Evolutionary conservation across 2,888 invertebrate genomes (phyloP).

Genomic region (Dicycla oo): DNA sequence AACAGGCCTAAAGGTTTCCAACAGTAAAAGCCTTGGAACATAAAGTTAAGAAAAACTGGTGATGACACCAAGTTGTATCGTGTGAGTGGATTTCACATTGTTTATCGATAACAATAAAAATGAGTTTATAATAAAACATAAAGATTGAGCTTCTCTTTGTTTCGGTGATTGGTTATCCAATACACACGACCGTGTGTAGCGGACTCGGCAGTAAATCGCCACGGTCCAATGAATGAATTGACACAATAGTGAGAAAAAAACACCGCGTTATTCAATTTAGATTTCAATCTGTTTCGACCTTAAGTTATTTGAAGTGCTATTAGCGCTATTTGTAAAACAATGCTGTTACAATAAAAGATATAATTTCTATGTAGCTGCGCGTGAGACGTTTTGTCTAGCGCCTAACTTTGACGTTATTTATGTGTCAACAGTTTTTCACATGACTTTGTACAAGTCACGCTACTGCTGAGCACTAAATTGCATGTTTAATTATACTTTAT

Average conservation of each 20-base stretch:
- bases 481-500: slow-evolving; percentile 23
- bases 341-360: slow-evolving; percentile 77
- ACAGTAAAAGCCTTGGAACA: not conserved
- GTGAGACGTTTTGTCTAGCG: slow-evolving; percentile 70
- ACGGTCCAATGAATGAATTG: slow-evolving; percentile 74
- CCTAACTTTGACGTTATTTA: slow-evolving; percentile 66
- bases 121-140: slow-evolving; percentile 2
- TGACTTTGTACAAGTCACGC: slow-evolving; percentile 44
- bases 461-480: slow-evolving; percentile 15
- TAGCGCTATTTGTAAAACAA: slow-evolving; percentile 81
- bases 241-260: slow-evolving; percentile 84
- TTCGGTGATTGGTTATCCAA: slow-evolving; percentile 27
- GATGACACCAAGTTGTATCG: not conserved
- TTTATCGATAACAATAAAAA: not conserved
- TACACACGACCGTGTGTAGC: slow-evolving; percentile 65
- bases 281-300: slow-evolving; percentile 78
- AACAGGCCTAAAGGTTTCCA: not conserved
- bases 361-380: slow-evolving; percentile 66
- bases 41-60: not conserved
- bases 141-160: not conserved
- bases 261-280: slow-evolving; percentile 77
- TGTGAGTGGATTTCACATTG: not conserved
- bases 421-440: slow-evolving; percentile 65
- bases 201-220: slow-evolving; percentile 64
- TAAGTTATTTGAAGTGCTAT: slow-evolving; percentile 76